Conservation (phyloP, 2,113 vertebrate species). For the Campylomormyrus tamandua region DNA sequence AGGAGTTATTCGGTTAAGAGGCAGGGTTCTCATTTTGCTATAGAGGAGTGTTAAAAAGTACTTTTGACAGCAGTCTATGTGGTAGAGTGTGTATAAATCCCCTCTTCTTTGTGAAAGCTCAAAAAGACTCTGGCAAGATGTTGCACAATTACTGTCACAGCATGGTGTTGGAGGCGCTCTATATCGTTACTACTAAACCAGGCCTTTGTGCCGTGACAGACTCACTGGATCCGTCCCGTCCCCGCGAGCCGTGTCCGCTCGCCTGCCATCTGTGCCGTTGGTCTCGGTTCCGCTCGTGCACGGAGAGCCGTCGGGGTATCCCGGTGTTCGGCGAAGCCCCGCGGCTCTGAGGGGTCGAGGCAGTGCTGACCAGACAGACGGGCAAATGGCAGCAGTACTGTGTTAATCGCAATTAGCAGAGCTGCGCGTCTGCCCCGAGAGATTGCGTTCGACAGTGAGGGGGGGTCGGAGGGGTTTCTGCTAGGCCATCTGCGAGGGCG, state of each 20-base stretch:
- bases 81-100: neutral
- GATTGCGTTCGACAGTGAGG: slow-evolving; percentile 21
- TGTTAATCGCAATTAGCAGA: slow-evolving; percentile 29
- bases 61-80: neutral
- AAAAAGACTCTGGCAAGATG: slow-evolving; percentile 2
- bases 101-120: neutral
- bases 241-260: slow-evolving; percentile 13
- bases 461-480: neutral
- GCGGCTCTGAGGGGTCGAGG: slow-evolving; percentile 9
- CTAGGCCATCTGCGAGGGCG: slow-evolving; percentile 11
- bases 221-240: neutral
- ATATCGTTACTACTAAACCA: neutral
- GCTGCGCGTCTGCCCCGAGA: slow-evolving; percentile 19
- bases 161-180: neutral
- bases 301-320: neutral
- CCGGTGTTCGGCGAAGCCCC: neutral
- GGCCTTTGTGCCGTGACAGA: neutral
- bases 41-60: neutral
- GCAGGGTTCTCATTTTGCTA: neutral
- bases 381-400: slow-evolving; percentile 17
- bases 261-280: slow-evolving; percentile 24
- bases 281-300: neutral
- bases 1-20: neutral
- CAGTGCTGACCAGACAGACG: slow-evolving; percentile 2
- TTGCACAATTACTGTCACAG: neutral